Base-by-base conservation (phyloP, 1,140 invertebrate genomes). In the Drosophila quadrilineata region DNA sequence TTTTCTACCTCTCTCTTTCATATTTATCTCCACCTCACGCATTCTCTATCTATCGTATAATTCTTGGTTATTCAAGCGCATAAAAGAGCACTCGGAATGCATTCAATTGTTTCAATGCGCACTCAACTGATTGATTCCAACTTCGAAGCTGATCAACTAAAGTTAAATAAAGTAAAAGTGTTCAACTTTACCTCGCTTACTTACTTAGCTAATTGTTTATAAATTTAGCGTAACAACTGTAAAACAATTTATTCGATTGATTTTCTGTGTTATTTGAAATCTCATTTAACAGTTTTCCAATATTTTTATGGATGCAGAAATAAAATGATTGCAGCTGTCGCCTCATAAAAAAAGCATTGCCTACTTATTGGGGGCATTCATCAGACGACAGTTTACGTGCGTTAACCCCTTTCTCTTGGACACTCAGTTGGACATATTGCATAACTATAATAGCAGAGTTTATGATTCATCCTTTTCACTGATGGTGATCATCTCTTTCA, bases 341-440 rank as follows among this genome's bases (percentile, higher is more conserved):
- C 14, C 22, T 6, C 29, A 16, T 45, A 43, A 50, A 49, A 31
- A 45, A 62, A 36, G 8, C 12, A 52, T 64, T 65, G 50, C 45
- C 56, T 45, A 70, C 59, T 75, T 75, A 80, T 80, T 63, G 41
- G 56, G n/a, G 36, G 53, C 45, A 71, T 63, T 60, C 59, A 38
- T 75, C 67, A 67, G 10, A 22, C 9, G 46, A 41, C 33, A 57
- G 31, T 72, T 67, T 71, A 41, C 50, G n/a, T n/a, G n/a, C n/a
- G n/a, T n/a, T n/a, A n/a, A n/a, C n/a, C n/a, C n/a, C n/a, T n/a
- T n/a, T n/a, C n/a, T n/a, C n/a, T n/a, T n/a, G n/a, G n/a, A n/a
- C n/a, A n/a, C n/a, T n/a, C n/a, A n/a, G n/a, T n/a, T n/a, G n/a
- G n/a, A n/a, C n/a, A n/a, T n/a, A n/a, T n/a, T n/a, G n/a, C n/a